Conservation (phyloP, 2,888 invertebrate genomes). For the Perithous albicinctus region DNA sequence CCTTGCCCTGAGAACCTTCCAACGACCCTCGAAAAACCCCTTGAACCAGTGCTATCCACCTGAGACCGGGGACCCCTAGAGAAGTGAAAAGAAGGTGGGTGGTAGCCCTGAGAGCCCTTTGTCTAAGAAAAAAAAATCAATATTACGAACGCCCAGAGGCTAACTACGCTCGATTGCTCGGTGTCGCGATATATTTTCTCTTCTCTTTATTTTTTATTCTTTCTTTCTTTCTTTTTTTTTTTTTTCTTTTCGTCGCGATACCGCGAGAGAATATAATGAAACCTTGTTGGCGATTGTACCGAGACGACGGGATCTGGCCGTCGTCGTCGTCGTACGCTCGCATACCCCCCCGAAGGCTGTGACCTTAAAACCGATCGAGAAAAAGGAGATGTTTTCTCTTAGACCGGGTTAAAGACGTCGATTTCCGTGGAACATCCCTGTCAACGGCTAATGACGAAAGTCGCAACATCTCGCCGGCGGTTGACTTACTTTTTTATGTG, state of each 20-base stretch:
- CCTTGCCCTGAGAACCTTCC: slow-evolving; percentile 31
- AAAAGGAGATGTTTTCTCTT: slow-evolving; percentile 56
- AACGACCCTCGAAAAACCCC: slow-evolving; percentile 38
- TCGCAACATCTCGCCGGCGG: slow-evolving; percentile 50
- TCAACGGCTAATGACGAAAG: slow-evolving; percentile 32
- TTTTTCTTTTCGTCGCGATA: slow-evolving; percentile 17
- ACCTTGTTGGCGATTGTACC: slow-evolving; percentile 38
- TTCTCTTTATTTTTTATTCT: no score
- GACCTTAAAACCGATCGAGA: slow-evolving; percentile 72
- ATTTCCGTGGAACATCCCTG: slow-evolving; percentile 42
- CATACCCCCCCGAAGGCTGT: slow-evolving; percentile 77
- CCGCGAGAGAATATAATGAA: slow-evolving; percentile 36
- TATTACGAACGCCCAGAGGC: slow-evolving; percentile 55
- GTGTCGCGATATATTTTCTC: slow-evolving; percentile 31
- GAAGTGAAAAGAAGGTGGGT: slow-evolving; percentile 52
- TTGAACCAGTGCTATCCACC: slow-evolving; percentile 48
- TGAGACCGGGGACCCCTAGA: slow-evolving; percentile 55
- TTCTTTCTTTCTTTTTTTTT: slow-evolving; percentile 21
- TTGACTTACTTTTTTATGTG: slow-evolving; percentile 1
- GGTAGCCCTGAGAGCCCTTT: slow-evolving; percentile 50
- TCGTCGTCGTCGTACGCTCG: slow-evolving; percentile 52
- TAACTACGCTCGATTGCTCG: slow-evolving; percentile 51
- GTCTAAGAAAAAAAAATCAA: slow-evolving; percentile 64
- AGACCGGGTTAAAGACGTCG: slow-evolving; percentile 56
- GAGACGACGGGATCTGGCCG: slow-evolving; percentile 20